These are phyloP conservation scores for Melanaphis sacchari DNA, from an alignment of 1,140 invertebrate genomes.

Conservation along the genomic window DNA sequence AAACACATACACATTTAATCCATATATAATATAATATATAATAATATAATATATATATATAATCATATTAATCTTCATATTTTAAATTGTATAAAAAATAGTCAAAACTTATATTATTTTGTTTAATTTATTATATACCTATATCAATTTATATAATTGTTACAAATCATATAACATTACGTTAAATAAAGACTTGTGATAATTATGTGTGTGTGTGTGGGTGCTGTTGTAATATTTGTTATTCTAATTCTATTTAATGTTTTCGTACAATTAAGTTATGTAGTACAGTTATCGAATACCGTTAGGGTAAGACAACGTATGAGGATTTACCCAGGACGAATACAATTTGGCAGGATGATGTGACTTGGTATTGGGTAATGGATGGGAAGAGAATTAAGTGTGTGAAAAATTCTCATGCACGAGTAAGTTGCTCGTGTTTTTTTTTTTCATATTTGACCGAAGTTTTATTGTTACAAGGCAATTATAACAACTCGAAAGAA, in stretches of 20 bases:
- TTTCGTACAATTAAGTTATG: background rate
- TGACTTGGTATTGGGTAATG: slow-evolving; percentile 14
- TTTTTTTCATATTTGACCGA: slow-evolving; percentile 19
- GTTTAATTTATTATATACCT: too few species aligned
- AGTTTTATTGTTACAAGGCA: slow-evolving; percentile 14
- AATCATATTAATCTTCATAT: too few species aligned
- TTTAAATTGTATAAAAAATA: too few species aligned
- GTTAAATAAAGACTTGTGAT: background rate
- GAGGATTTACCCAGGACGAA: background rate
- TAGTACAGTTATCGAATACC: slow-evolving; percentile 39
- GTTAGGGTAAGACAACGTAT: background rate
- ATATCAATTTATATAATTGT: too few species aligned
- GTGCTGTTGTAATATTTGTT: background rate
- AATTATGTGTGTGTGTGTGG: too few species aligned
- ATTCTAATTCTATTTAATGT: background rate
- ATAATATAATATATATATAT: too few species aligned
- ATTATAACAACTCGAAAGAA: slow-evolving; percentile 7
- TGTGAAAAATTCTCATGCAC: slow-evolving; percentile 37
- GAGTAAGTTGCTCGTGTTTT: background rate
- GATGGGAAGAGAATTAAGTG: slow-evolving; percentile 10
- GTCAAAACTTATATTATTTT: too few species aligned
- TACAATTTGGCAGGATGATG: background rate
- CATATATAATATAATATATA: too few species aligned
- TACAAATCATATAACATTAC: too few species aligned
- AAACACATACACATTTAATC: too few species aligned